Conservation (phyloP, 92 coral and sea anemone genomes). For the Paramuricea clavata region DNA sequence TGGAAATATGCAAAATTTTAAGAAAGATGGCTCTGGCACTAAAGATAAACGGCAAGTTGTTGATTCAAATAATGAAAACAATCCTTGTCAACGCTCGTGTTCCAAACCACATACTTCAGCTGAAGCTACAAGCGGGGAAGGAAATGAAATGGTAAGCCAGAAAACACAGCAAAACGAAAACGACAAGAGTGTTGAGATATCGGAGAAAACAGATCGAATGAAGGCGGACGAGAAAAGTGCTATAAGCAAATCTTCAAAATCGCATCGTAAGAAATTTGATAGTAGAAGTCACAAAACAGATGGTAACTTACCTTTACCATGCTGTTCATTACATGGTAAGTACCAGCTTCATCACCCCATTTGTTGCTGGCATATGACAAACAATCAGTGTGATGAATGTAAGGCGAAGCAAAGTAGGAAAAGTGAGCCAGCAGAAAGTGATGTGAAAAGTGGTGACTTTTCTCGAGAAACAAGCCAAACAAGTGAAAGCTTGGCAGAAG, state of each 20-base stretch:
- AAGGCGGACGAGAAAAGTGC: background rate
- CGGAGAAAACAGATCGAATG: background rate
- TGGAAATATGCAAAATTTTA: background rate
- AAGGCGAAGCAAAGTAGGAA: background rate
- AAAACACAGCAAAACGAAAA: constrained; percentile 58
- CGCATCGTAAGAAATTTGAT: background rate
- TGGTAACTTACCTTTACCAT: background rate
- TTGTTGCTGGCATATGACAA: background rate
- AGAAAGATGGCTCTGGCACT: background rate
- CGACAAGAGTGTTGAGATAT: background rate
- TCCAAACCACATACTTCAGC: background rate
- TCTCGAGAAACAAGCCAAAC: background rate
- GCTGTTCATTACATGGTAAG: background rate
- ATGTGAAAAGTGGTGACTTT: background rate
- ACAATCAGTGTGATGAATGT: background rate
- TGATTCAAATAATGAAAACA: background rate
- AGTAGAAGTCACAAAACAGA: background rate
- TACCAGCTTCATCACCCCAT: background rate
- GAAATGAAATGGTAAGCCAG: constrained; percentile 74
- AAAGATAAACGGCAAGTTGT: background rate
- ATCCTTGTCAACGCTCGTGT: background rate
- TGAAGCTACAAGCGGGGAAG: constrained; percentile 64
- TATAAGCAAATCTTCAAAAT: background rate
- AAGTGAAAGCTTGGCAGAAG: background rate
- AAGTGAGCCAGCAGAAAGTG: background rate